Conservation (phyloP, 2,888 invertebrate species). For the Drosophila demipolita region DNA sequence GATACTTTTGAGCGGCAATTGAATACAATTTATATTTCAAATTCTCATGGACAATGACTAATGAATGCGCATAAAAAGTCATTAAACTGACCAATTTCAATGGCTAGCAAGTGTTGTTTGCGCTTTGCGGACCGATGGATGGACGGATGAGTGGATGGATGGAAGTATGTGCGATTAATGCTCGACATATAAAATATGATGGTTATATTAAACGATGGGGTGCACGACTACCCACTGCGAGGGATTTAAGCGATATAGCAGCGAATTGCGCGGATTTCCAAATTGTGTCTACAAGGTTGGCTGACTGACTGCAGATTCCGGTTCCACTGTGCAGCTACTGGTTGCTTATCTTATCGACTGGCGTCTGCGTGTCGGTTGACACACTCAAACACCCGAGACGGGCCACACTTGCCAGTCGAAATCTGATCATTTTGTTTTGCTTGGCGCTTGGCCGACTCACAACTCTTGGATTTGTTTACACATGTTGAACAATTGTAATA, state of each 20-base stretch:
- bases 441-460: conserved; percentile 59
- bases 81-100: conserved; percentile 72
- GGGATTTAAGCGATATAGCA: conserved; percentile 2
- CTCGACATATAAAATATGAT: conserved; percentile 47
- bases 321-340: conserved; percentile 46
- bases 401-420: conserved; percentile 62
- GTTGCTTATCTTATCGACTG: conserved; percentile 55
- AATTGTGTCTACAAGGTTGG: conserved; percentile 40
- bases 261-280: conserved; percentile 22
- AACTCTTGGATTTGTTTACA: conserved; percentile 52
- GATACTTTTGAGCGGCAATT: conserved; percentile 30
- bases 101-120: conserved; percentile 20
- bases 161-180: conserved; percentile 15
- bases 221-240: conserved; percentile 17
- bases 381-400: conserved; percentile 11
- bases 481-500: conserved; percentile 17
- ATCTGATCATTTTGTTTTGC: conserved; percentile 60
- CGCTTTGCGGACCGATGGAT: conserved; percentile 3
- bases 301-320: conserved; percentile 21
- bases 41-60: conserved; percentile 66
- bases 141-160: not conserved
- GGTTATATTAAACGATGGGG: conserved; percentile 36
- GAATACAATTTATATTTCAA: conserved; percentile 33
- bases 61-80: conserved; percentile 57
- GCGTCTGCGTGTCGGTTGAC: conserved; percentile 56